Percentiles rank a stretch among this genome's conserved stretches.
Evolutionary conservation across 2,888 invertebrate genomes (phyloP).

Genomic region (Gortyna flavago): DNA sequence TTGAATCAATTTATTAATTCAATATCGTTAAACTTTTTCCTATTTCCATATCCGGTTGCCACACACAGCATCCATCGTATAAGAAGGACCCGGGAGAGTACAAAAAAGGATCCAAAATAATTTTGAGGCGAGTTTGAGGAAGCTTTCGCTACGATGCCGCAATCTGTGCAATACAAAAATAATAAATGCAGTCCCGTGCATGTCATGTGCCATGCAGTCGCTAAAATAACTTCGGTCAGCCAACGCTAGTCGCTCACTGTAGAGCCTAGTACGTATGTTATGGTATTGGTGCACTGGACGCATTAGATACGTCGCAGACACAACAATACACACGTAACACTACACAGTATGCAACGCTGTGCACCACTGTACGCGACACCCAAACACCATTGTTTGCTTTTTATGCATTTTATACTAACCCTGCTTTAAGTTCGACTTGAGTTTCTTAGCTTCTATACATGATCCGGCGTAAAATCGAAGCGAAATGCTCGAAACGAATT

Average conservation of each 20-base stretch:
- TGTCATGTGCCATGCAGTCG: neutral
- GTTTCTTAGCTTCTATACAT: conserved; percentile 28
- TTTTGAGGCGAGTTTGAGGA: neutral
- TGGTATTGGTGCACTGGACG: conserved; percentile 56
- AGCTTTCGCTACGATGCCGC: neutral
- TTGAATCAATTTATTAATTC: neutral
- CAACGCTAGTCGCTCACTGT: conserved; percentile 30
- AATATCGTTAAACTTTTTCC: neutral
- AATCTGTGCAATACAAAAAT: neutral
- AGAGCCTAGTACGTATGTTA: conserved; percentile 40
- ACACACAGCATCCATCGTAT: neutral
- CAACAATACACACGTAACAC: conserved; percentile 70
- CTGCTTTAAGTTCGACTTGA: conserved; percentile 31
- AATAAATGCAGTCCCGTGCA: neutral
- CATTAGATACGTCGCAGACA: conserved; percentile 70
- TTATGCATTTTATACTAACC: conserved; percentile 60
- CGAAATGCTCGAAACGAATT: conserved; percentile 23
- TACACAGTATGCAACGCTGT: conserved; percentile 50
- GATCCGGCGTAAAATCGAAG: conserved; percentile 25
- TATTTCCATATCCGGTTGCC: neutral
- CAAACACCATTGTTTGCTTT: conserved; percentile 74
- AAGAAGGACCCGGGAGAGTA: neutral
- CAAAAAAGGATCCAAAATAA: neutral
- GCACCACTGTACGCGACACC: conserved; percentile 60
- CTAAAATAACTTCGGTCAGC: neutral